Evolutionary conservation across 1,140 invertebrate genomes (phyloP).

Genomic region (Halictus rubicundus): DNA sequence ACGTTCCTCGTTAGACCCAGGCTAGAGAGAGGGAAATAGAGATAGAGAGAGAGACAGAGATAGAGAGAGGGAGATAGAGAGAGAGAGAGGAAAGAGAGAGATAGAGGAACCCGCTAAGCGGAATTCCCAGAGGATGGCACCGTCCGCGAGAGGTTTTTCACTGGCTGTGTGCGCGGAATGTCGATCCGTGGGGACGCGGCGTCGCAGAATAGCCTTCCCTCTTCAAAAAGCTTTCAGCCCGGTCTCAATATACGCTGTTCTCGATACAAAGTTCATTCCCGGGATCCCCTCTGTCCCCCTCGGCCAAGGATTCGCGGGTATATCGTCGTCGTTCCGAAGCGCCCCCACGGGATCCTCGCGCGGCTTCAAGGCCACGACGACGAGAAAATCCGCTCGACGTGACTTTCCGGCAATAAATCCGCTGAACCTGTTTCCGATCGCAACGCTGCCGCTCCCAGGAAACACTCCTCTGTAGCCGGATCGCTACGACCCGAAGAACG

Average conservation of each 20-base stretch:
- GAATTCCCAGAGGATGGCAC: not conserved
- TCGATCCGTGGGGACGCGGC: not conserved
- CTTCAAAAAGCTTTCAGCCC: slow-evolving; percentile 7
- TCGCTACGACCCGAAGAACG: not conserved
- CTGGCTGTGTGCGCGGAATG: not conserved
- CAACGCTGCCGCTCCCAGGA: not conserved
- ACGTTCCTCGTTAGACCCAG: too few relatives aligned
- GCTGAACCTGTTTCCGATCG: slow-evolving; percentile 33
- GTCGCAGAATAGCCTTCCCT: not conserved
- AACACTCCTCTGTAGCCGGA: not conserved
- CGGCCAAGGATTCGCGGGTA: not conserved
- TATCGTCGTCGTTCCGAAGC: not conserved
- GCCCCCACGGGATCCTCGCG: not conserved
- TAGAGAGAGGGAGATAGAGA: too few relatives aligned
- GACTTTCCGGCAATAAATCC: slow-evolving; percentile 37
- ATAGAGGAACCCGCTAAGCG: too few relatives aligned
- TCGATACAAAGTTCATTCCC: slow-evolving; percentile 56
- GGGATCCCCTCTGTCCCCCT: not conserved
- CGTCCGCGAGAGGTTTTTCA: slow-evolving; percentile 22
- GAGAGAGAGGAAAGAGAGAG: too few relatives aligned
- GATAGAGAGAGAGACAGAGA: not conserved
- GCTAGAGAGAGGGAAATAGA: too few relatives aligned
- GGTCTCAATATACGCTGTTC: slow-evolving; percentile 22
- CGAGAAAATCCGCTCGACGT: slow-evolving; percentile 36
- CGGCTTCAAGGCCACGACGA: slow-evolving; percentile 22